phyloP scores from a whole-genome alignment of 1,140 invertebrate genomes.

The Lanistes nyassanus region DNA sequence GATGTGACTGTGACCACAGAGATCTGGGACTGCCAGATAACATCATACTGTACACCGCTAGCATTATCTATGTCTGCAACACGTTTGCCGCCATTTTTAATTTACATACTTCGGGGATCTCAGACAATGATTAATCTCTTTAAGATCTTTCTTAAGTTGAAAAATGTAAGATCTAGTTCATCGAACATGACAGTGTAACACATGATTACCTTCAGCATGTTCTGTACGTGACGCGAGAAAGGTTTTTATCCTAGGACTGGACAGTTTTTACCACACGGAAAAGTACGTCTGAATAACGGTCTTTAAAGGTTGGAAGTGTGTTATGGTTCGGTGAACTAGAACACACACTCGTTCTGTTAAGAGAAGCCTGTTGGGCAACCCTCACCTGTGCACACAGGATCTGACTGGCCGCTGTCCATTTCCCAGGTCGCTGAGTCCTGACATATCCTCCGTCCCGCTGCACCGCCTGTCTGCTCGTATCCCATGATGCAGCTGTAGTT shows the following conservation, averaged over 20 bases:
- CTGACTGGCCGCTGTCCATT: neutral
- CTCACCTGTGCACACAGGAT: constrained; percentile 5
- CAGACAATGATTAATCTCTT: too few species aligned
- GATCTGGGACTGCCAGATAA: too few species aligned
- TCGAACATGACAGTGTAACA: too few species aligned
- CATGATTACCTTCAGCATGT: neutral
- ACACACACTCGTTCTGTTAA: neutral
- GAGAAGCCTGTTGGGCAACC: neutral
- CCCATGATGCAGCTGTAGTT: constrained; percentile 3
- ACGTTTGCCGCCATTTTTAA: too few species aligned
- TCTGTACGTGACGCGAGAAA: neutral
- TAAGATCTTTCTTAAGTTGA: too few species aligned
- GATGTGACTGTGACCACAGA: too few species aligned
- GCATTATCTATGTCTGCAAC: too few species aligned
- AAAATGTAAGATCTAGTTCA: too few species aligned
- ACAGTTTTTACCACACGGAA: neutral
- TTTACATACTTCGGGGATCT: too few species aligned
- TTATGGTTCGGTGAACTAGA: too few species aligned
- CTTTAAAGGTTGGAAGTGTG: neutral
- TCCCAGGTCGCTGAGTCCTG: neutral
- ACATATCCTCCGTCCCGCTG: neutral
- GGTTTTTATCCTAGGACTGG: too few species aligned
- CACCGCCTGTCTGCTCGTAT: constrained; percentile 10
- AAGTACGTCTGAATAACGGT: neutral
- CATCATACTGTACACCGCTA: too few species aligned